Conservation (phyloP, 2,797 vertebrate species). For the Staurois parvus region DNA sequence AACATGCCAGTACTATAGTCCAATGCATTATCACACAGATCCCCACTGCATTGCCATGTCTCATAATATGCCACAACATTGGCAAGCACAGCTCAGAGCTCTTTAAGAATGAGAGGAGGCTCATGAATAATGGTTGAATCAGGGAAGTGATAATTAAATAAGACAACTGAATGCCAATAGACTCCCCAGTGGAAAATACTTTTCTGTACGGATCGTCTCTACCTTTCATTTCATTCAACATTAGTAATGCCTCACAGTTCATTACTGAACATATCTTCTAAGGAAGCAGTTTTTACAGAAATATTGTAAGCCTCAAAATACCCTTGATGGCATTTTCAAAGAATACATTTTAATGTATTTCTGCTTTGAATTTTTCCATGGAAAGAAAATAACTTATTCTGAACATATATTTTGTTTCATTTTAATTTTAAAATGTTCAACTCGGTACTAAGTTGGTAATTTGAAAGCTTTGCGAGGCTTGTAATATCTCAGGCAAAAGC, state of each 20-base stretch:
- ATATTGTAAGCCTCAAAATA: slow-evolving; percentile 63
- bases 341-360: slow-evolving; percentile 59
- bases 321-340: slow-evolving; percentile 60
- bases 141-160: slow-evolving; percentile 82
- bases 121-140: slow-evolving; percentile 83
- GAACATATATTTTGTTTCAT: slow-evolving; percentile 15
- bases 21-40: slow-evolving; percentile 76
- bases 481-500: background rate
- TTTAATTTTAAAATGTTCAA: background rate
- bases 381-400: background rate
- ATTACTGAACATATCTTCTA: slow-evolving; percentile 68
- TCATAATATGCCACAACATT: slow-evolving; percentile 80
- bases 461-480: background rate
- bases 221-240: slow-evolving; percentile 66
- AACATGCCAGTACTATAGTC: slow-evolving; percentile 77
- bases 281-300: slow-evolving; percentile 66
- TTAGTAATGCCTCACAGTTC: slow-evolving; percentile 69
- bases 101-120: slow-evolving; percentile 78
- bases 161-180: slow-evolving; percentile 79
- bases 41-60: slow-evolving; percentile 75
- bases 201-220: slow-evolving; percentile 70
- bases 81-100: slow-evolving; percentile 79
- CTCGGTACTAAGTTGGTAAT: background rate
- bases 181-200: slow-evolving; percentile 77
- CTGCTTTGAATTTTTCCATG: slow-evolving; percentile 11